Percentiles rank a stretch among this genome's conserved stretches.
Conservation (phyloP, 1,140 invertebrate species). For the Euura lappo region DNA sequence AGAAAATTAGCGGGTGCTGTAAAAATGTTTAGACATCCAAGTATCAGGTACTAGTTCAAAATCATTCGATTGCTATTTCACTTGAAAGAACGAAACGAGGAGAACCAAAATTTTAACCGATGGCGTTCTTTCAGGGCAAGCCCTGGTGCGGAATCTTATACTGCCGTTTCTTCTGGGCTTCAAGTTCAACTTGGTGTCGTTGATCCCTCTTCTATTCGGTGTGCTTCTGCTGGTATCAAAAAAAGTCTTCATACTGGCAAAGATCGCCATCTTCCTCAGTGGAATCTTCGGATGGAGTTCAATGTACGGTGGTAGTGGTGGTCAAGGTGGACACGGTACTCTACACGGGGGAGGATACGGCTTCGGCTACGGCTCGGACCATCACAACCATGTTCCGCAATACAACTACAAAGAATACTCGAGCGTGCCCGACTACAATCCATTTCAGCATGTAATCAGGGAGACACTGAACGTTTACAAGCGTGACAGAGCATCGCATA, state of each 20-base stretch:
- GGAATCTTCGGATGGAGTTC: constrained; percentile 67
- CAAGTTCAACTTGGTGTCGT: constrained; percentile 76
- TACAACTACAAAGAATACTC: not conserved
- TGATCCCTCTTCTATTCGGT: constrained; percentile 75
- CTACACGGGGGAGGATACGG: constrained; percentile 14
- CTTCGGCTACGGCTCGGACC: constrained; percentile 22
- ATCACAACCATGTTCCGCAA: constrained; percentile 9
- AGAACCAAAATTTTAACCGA: not conserved
- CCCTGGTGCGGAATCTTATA: constrained; percentile 71
- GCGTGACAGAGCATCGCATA: constrained; percentile 33
- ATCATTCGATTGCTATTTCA: not conserved
- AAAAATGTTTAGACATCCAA: no score
- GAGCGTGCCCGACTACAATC: constrained; percentile 32
- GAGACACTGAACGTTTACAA: constrained; percentile 55
- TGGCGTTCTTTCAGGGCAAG: constrained; percentile 65
- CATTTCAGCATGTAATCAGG: constrained; percentile 45
- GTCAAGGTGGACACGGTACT: not conserved
- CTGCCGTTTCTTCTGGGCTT: constrained; percentile 76
- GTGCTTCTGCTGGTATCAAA: constrained; percentile 72
- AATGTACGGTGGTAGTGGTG: constrained; percentile 22
- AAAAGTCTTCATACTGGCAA: constrained; percentile 75
- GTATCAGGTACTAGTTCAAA: no score
- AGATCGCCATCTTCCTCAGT: constrained; percentile 72
- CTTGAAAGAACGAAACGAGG: not conserved
- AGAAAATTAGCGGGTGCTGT: no score